Evolutionary conservation across 1,140 invertebrate genomes (phyloP), one percentile per base, ranked within the genome.

Genomic region (Drosophila bocki): DNA sequence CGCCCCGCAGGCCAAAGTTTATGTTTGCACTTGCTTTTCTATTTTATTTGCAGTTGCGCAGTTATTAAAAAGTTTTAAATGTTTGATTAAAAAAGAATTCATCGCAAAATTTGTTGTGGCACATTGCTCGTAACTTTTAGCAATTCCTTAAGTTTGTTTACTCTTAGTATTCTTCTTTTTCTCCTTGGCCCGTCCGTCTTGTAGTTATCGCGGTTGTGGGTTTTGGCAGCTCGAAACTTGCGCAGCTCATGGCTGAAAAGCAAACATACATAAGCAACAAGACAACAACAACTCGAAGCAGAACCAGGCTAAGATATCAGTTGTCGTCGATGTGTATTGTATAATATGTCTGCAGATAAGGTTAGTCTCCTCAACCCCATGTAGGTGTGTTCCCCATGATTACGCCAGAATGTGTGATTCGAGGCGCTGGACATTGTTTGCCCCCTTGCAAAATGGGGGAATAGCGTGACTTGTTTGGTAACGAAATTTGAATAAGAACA

Each of bases 61-160:
- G 77, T 82, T 87, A 88, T 88, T 87, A 87, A 87, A 87, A 87
- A 87, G 84, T 87, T 87, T 88, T 77, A 87, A 87, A 88, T 87
- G 83, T 83, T 87, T 87, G 84, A 87, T 88, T 88, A 83, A 88
- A 87, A 76, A 82, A 65, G 78, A 87, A 87, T 88, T 88, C 80
- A 83, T 88, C 68, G 69, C 45, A 70, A 72, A 83, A 87, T 87
- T 82, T 82, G 62, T 56, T 79, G 76, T 77, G 75, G 54, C 75
- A 42, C 53, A 75, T 59, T 41, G 48, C 65, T 47, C 37, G 41
- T 62, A 78, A 63, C 57, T 79, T 70, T 79, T 60, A 51, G 22
- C 60, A 59, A 67, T 64, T 51, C 63, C 48, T 67, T 42, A 44
- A 58, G 54, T 60, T 81, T 81, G 68, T 71, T 80, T 59, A 48